Evolutionary conservation across 2,888 invertebrate genomes (phyloP).

Genomic region (Lasioglossum pauxillum): DNA sequence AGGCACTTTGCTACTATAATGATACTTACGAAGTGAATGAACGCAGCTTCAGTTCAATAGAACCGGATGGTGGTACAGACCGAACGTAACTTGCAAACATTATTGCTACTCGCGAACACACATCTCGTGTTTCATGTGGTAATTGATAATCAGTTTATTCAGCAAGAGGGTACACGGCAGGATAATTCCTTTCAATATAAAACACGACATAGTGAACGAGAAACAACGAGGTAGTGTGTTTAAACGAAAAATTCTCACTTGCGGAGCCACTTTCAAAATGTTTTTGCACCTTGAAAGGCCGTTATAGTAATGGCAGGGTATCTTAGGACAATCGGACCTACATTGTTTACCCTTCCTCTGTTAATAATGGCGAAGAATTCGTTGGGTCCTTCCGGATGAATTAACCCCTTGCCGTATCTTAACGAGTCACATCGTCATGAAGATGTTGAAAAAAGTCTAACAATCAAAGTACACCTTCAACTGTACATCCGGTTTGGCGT

Average conservation of each 20-base stretch:
- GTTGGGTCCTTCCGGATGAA: neutral
- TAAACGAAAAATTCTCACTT: neutral
- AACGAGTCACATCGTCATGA: too few relatives aligned
- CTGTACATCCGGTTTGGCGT: constrained; percentile 24
- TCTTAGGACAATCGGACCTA: neutral
- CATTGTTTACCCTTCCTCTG: neutral
- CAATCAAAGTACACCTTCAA: constrained; percentile 40
- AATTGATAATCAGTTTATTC: neutral
- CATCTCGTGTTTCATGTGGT: neutral
- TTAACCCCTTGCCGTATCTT: too few relatives aligned
- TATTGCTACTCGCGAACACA: neutral
- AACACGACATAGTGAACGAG: neutral
- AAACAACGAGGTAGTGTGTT: constrained; percentile 6
- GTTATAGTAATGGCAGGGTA: neutral
- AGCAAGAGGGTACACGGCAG: neutral
- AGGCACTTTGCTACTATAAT: constrained; percentile 1
- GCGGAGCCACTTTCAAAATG: neutral
- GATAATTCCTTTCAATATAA: neutral
- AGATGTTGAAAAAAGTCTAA: too few relatives aligned
- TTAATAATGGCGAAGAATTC: neutral
- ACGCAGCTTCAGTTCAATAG: constrained; percentile 15
- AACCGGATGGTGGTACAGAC: constrained; percentile 25
- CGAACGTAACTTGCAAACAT: constrained; percentile 20
- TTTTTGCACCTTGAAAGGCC: neutral
- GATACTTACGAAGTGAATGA: constrained; percentile 49